phyloP scores from a whole-genome alignment of 1,140 invertebrate species.

The Leptinotarsa lineolata region DNA sequence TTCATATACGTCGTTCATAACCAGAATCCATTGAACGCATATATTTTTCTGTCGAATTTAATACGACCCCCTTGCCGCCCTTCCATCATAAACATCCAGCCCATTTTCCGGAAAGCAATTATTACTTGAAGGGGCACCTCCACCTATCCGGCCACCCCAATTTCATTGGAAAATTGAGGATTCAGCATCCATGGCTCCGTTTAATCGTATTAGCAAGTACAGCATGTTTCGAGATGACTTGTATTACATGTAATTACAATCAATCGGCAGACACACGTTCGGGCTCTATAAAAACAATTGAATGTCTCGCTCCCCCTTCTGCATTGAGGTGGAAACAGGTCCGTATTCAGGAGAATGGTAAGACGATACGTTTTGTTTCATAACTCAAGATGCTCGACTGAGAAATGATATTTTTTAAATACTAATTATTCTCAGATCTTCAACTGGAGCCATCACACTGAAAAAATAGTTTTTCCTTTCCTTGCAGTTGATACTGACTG shows the following conservation, averaged over 20 bases:
- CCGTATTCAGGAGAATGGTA: too few species aligned
- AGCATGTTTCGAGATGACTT: conserved; percentile 40
- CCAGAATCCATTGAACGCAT: too few species aligned
- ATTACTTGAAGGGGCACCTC: background rate
- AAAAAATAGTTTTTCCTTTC: too few species aligned
- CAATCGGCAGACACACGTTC: conserved; percentile 34
- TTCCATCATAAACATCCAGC: background rate
- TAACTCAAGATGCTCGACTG: too few species aligned
- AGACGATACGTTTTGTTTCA: too few species aligned
- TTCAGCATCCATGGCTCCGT: conserved; percentile 13
- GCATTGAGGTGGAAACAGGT: conserved; percentile 38
- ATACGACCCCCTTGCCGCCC: background rate
- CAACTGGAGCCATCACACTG: too few species aligned
- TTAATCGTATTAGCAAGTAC: conserved; percentile 39
- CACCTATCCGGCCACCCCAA: background rate
- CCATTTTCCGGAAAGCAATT: background rate
- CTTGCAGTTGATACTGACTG: too few species aligned
- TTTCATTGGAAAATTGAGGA: background rate
- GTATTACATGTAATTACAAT: conserved; percentile 45
- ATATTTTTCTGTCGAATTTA: too few species aligned
- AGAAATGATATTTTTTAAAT: too few species aligned
- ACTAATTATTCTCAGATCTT: too few species aligned
- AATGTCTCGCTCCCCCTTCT: conserved; percentile 27
- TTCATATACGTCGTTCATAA: too few species aligned
- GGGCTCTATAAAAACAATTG: conserved; percentile 41